Evolutionary conservation across 2,797 vertebrate species (phyloP).

Genomic region (Harpagifer antarcticus): DNA sequence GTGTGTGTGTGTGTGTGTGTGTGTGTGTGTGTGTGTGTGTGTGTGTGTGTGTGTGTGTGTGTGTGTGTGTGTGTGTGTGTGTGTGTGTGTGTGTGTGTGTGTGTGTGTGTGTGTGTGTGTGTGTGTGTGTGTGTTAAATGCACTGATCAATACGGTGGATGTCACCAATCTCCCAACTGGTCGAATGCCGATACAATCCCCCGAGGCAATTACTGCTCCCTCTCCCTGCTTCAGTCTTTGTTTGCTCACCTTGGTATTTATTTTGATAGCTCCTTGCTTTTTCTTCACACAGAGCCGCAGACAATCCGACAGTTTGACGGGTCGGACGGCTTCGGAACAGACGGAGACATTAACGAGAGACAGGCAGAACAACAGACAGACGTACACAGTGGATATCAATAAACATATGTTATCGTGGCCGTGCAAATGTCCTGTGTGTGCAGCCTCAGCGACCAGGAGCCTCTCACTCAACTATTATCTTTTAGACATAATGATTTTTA

Average conservation of each 20-base stretch:
- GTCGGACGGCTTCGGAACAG: conserved; percentile 2
- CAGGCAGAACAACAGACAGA: background rate
- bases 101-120: background rate
- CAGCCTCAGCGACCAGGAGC: background rate
- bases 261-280: conserved; percentile 19
- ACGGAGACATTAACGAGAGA: conserved; percentile 1
- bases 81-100: conserved; percentile 18
- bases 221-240: background rate
- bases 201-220: conserved; percentile 39
- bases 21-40: too few relatives aligned
- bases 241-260: background rate
- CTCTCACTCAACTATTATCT: background rate
- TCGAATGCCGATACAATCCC: conserved; percentile 57
- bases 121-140: conserved; percentile 53
- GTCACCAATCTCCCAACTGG: conserved; percentile 68
- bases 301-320: conserved; percentile 2
- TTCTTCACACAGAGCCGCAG: conserved; percentile 1
- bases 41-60: too few relatives aligned
- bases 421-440: background rate
- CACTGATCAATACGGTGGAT: conserved; percentile 70
- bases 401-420: background rate
- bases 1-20: too few relatives aligned
- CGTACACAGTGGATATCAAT: conserved; percentile 10
- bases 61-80: too few relatives aligned
- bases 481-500: background rate